A percentile compares a stretch with the other conserved stretches of the same genome.
These are phyloP conservation scores for Drosophila micromelanica DNA, from an alignment of 1,140 invertebrate species.

Conservation along the genomic window DNA sequence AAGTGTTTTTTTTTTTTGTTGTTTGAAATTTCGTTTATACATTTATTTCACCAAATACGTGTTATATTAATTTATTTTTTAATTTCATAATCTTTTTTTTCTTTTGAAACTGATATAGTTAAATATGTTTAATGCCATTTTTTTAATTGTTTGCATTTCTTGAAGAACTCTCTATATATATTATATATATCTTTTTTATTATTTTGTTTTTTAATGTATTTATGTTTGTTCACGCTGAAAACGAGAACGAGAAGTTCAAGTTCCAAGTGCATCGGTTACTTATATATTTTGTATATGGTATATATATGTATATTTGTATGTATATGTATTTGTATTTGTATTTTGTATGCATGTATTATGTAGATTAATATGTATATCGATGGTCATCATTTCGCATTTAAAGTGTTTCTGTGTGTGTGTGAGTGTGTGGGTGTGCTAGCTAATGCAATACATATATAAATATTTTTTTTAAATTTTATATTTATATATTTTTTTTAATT, in stretches of 20 bases:
- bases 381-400: constrained; percentile 77
- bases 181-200: constrained; percentile 30
- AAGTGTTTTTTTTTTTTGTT: constrained; percentile 19
- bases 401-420: constrained; percentile 50
- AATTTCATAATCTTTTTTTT: constrained; percentile 56
- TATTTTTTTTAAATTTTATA: constrained; percentile 36
- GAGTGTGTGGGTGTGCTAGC: constrained; percentile 43
- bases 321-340: constrained; percentile 23
- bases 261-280: constrained; percentile 14
- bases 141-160: constrained; percentile 45
- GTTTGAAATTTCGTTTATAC: constrained; percentile 77
- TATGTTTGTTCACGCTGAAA: constrained; percentile 12
- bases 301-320: background rate
- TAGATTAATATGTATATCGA: constrained; percentile 72
- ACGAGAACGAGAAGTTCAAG: constrained; percentile 18
- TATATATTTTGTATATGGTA: constrained; percentile 23
- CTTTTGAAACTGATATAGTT: constrained; percentile 79
- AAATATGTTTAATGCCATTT: constrained; percentile 52
- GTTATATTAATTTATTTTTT: constrained; percentile 52
- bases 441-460: constrained; percentile 45
- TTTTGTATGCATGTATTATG: constrained; percentile 45
- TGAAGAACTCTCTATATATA: constrained; percentile 51
- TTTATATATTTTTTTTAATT: constrained; percentile 39
- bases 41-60: constrained; percentile 82
- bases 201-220: constrained; percentile 26